phyloP scores from a whole-genome alignment of 2,113 vertebrate genomes.

The Ceyx cyanopectus region DNA sequence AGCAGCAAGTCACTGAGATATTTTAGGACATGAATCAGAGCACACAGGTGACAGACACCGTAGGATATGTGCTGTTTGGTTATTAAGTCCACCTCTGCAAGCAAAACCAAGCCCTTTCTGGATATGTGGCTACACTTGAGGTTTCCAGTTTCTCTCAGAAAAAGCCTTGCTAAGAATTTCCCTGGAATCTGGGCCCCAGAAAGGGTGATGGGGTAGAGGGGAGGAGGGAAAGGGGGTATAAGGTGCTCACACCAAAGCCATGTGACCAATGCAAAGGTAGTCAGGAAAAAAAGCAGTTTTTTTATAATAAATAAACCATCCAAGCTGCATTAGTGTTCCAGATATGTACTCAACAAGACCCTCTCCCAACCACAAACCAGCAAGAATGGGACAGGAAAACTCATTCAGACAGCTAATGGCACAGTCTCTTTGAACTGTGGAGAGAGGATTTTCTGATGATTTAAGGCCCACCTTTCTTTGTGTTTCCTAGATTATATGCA shows the following conservation, averaged over 20 bases:
- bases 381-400: conserved; percentile 68
- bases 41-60: not conserved
- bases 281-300: conserved; percentile 69
- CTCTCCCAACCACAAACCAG: conserved; percentile 67
- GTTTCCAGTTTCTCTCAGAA: conserved; percentile 36
- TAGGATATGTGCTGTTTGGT: not conserved
- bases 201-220: not conserved
- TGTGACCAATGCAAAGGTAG: conserved; percentile 73
- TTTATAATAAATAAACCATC: conserved; percentile 65
- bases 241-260: conserved; percentile 70
- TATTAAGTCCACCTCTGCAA: not conserved
- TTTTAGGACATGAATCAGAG: not conserved
- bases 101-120: not conserved
- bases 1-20: not conserved
- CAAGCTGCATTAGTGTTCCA: conserved; percentile 75
- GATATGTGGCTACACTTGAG: not conserved
- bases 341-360: conserved; percentile 57
- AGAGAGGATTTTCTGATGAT: conserved; percentile 69
- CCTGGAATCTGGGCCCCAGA: conserved; percentile 62
- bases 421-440: conserved; percentile 60
- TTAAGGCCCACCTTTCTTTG: conserved; percentile 71
- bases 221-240: conserved; percentile 46
- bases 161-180: conserved; percentile 37
- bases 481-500: conserved; percentile 39
- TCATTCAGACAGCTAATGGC: conserved; percentile 65